Conservation (phyloP, 2,797 vertebrate genomes). For the Tokudaia muenninki region DNA sequence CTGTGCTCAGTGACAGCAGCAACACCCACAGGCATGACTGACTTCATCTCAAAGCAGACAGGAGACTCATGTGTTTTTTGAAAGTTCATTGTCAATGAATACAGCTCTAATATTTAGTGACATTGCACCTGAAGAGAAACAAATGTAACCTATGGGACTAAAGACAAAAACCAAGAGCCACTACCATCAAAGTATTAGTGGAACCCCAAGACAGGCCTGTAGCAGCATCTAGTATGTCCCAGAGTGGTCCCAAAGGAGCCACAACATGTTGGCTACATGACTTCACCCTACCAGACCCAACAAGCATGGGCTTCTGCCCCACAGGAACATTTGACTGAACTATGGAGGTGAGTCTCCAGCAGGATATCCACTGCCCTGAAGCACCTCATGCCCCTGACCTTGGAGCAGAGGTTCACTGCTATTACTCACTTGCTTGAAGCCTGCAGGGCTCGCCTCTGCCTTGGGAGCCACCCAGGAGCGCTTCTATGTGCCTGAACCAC, state of each 20-base stretch:
- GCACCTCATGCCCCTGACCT: background rate
- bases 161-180: background rate
- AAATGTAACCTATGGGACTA: background rate
- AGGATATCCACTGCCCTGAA: background rate
- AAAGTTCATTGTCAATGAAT: background rate
- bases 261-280: fast-evolving
- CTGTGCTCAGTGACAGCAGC: fast-evolving
- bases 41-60: background rate
- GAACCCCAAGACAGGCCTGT: background rate
- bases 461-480: constrained; percentile 90
- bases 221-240: background rate
- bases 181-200: fast-evolving
- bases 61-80: background rate
- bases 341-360: background rate
- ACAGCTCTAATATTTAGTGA: background rate
- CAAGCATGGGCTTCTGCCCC: fast-evolving
- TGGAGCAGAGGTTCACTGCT: background rate
- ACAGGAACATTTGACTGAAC: background rate
- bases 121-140: background rate
- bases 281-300: background rate
- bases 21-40: background rate
- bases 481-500: constrained; percentile 97
- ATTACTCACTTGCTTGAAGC: constrained; percentile 90
- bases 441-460: constrained; percentile 84
- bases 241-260: fast-evolving